Base-by-base conservation (phyloP, 2,113 vertebrate species). In the Hymenochirus boettgeri region DNA sequence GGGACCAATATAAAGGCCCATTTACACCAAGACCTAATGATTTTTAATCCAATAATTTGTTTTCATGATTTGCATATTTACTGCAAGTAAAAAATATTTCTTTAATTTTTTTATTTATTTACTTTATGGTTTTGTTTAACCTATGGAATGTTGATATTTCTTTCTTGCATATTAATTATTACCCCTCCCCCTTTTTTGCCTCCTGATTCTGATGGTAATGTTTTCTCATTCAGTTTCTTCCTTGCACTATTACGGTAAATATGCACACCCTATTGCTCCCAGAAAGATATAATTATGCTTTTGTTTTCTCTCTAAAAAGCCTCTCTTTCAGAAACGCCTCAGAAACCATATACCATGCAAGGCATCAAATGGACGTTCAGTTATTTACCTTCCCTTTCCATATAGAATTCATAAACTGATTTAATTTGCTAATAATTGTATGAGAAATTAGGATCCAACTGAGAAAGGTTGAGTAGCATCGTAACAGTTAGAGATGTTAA, bases 381-480 rank as follows among this genome's bases (percentile, higher is more conserved):
- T 42, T 47, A 45, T 27, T 61, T 22, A 29, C 25, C 27, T 45
- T 48, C 19, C 60, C 46, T n/a, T 51, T 62, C 60, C 60, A 47
- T 24, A 7, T 23, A 52, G 47, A 31, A 52, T 62, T 62, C 22
- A 52, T 23, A 25, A 52, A 62, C 29, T 52, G 60, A 62, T 62
- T 62, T 47, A 48, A 5, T 52, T n/a, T 52, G 13, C 15, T 52
- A 37, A 31, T 52, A 62, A 48, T 23, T 50, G 46, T 61, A 37
- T 61, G 18, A 46, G 46, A 61, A 61, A 61, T 50, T 31, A 35
- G 31, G 59, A 17, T 50, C 46, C 59, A 61, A 33, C 50, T 11
- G 11, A 51, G 31, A 18, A 61, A 39, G 22, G n/a, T n/a, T n/a
- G n/a, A n/a, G n/a, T n/a, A 45, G 50, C 46, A 26, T 50, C 45